Evolutionary conservation across 2,113 vertebrate species (phyloP).

Genomic region (Leptodactylus fuscus): DNA sequence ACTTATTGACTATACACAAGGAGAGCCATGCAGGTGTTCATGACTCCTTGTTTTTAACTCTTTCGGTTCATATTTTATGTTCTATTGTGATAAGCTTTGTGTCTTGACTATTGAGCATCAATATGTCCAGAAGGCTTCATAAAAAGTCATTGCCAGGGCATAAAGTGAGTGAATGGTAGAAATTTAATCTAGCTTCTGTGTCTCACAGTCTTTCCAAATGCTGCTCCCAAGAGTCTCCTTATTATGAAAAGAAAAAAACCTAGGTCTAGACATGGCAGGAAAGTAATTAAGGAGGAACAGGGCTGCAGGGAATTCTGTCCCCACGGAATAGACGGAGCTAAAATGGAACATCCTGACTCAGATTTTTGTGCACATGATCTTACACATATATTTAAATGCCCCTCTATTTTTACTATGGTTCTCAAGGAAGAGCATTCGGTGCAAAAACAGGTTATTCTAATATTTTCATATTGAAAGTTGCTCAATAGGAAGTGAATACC

Average conservation of each 20-base stretch:
- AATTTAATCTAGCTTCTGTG: slow-evolving; percentile 30
- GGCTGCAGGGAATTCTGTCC: slow-evolving; percentile 50
- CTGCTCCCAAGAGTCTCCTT: slow-evolving; percentile 45
- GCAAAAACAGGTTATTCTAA: slow-evolving; percentile 4
- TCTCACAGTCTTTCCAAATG: background rate
- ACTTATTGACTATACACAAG: background rate
- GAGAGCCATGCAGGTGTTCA: background rate
- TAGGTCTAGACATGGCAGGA: slow-evolving; percentile 44
- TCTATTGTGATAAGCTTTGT: background rate
- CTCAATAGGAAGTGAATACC: background rate
- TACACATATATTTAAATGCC: slow-evolving; percentile 24
- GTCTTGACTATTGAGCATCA: background rate
- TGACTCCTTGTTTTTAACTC: background rate
- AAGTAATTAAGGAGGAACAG: slow-evolving; percentile 52
- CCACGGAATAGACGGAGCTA: background rate
- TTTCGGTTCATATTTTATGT: background rate
- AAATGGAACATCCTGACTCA: slow-evolving; percentile 50
- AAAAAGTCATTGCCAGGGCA: slow-evolving; percentile 12
- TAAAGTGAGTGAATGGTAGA: slow-evolving; percentile 1
- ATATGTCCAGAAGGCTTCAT: background rate
- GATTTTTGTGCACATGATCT: slow-evolving; percentile 29
- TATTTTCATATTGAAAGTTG: background rate
- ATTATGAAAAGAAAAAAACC: slow-evolving; percentile 33
- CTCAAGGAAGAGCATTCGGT: background rate
- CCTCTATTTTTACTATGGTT: slow-evolving; percentile 13